Base-by-base conservation (phyloP, 2,797 vertebrate genomes). In the Syngnathus acus region DNA sequence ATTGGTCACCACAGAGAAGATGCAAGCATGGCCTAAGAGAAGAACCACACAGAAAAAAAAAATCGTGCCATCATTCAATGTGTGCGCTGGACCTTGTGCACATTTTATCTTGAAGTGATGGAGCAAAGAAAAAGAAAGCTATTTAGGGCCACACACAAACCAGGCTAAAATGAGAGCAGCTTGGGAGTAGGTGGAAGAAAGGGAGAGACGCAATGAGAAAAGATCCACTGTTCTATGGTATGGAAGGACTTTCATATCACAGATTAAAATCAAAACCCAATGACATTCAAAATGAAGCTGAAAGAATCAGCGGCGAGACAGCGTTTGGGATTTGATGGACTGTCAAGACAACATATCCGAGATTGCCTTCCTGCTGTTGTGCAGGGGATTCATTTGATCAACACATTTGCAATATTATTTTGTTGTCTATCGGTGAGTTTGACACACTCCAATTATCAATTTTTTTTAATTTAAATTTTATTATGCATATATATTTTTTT, bases 231-330 rank as follows among this genome's bases (percentile, higher is more conserved):
- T 32, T 32, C 32, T 32, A 32, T 32, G 32, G 32, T 32, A 32
- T 32, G 2, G 32, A 32, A 32, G 4, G 32, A 67, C 19, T 77
- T 83, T 83, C 77, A 86, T 78, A 84, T 68, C 72, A 65, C 64
- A 86, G 84, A 85, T 87, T 81, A 81, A 78, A 82, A 86, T 88
- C 81, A 78, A 81, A 83, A 74, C 66, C 63, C 65, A 81, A 77
- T 74, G 74, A 77, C 78, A 77, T 83, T 85, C 68, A 9, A 50
- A 65, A 77, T 72, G 77, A 76, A 70, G 75, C 73, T 76, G 74
- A 81, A 70, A 69, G 72, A 80, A 65, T 65, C 67, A 47, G 2
- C 23, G 45, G 50, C 47, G 5, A 39, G 62, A 48, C 45, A 5
- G 23, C 8, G 62, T 64, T 48, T 51, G 45, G 19, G 47, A 5